phyloP scores from a whole-genome alignment of 2,113 vertebrate genomes.

The Carassius auratus region DNA sequence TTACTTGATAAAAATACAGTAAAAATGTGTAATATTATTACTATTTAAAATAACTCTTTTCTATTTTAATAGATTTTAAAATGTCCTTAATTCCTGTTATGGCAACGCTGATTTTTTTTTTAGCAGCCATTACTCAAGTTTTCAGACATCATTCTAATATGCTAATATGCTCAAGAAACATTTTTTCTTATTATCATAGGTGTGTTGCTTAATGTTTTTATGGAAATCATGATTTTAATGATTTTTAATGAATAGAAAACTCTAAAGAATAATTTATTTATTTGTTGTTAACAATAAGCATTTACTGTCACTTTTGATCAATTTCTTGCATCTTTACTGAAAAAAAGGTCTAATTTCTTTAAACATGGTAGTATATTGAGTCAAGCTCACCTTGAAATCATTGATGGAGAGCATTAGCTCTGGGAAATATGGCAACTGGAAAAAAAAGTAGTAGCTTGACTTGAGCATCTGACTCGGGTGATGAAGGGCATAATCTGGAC shows the following conservation, averaged over 20 bases:
- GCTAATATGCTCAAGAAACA: background rate
- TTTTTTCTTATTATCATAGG: background rate
- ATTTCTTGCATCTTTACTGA: constrained; percentile 41
- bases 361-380: background rate
- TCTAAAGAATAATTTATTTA: background rate
- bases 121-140: background rate
- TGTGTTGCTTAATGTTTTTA: background rate
- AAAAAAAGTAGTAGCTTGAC: constrained; percentile 96
- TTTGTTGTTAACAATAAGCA: background rate
- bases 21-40: background rate
- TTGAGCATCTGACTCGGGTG: constrained; percentile 95
- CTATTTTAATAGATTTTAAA: background rate
- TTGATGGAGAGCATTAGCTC: constrained; percentile 98
- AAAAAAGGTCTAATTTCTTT: background rate
- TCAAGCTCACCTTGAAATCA: constrained; percentile 91
- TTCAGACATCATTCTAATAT: background rate
- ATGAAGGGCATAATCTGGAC: constrained; percentile 92
- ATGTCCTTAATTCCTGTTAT: too few relatives aligned
- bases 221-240: background rate
- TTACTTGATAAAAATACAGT: background rate
- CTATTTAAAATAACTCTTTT: background rate
- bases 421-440: constrained; percentile 95
- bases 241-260: too few relatives aligned
- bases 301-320: background rate
- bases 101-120: background rate